Evolutionary conservation across 1,140 invertebrate species (phyloP), one percentile per base, ranked within the genome.

Genomic region (Drosophila sp.): DNA sequence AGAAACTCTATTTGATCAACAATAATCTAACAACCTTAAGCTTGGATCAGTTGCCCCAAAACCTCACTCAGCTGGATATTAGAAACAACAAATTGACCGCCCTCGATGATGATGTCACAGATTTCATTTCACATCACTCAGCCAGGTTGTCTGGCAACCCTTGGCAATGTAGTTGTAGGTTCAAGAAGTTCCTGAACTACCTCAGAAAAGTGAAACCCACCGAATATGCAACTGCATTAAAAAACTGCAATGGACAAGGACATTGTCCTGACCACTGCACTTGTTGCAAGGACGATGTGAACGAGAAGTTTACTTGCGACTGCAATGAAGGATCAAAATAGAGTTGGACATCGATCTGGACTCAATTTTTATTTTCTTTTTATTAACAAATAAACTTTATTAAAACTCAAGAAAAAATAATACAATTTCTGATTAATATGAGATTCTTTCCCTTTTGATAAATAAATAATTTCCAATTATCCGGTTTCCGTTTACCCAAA

Each of bases 121-220:
- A 44, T 3, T 17, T 17, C 17, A 17, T 44, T 23, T 17, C 4
- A 44, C 5, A 17, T 2, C 6, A 11, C 5, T 5, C 41, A 55
- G 0, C 10, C 17, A 17, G 17, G 17, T 17, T 55, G n/a, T 55
- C 54, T 30, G 27, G 27, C 27, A 55, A 55, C 23, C 54, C 54
- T 10, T 55, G 54, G 27, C 3, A 55, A 55, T 55, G 54, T 10
- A 55, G 29, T 55, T 55, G 54, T 30, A 30, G 10, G 29, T 55
- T 32, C 10, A 30, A 1, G 7, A 55, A 30, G 10, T 55, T 55
- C n/a, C 54, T 55, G 10, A n/a, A n/a, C 3, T 6, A 6, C 17
- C 44, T 50, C 6, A 1, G n/a, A 1, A 4, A 11, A 4, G 6
- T 3, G 2, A 27, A 55, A n/a, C 10, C 4, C 4, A 30, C 10